These are phyloP conservation scores for Hemicrepidius hirtus DNA, from an alignment of 2,888 invertebrate species.

Conservation along the genomic window DNA sequence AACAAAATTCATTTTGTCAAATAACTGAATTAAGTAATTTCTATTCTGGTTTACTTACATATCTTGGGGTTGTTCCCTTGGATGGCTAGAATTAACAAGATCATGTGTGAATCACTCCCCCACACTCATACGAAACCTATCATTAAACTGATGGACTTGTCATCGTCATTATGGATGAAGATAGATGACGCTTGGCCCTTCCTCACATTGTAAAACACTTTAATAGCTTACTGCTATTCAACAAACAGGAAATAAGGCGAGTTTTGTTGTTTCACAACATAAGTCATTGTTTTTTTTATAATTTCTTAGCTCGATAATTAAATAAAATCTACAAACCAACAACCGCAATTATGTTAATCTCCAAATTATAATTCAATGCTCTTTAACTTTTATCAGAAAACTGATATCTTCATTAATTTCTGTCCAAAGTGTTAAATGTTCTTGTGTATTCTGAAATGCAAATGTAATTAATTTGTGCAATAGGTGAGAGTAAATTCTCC, in stretches of 20 bases:
- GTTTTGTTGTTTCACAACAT: not conserved
- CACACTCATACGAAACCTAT: conserved; percentile 38
- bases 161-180: conserved; percentile 49
- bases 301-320: not conserved
- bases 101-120: conserved; percentile 40
- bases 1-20: conserved; percentile 22
- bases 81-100: conserved; percentile 8
- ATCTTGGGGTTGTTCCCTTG: no score
- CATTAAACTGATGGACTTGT: conserved; percentile 48
- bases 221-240: conserved; percentile 25
- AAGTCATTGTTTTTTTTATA: not conserved
- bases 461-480: no score
- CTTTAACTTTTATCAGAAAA: no score
- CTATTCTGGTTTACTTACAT: not conserved
- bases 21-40: not conserved
- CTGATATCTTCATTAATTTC: no score
- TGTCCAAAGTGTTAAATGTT: no score
- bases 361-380: no score
- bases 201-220: conserved; percentile 23
- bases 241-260: not conserved
- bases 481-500: no score
- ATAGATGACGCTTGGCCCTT: conserved; percentile 38
- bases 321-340: no score
- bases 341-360: no score
- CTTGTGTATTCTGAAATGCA: no score